Evolutionary conservation across 2,113 vertebrate species (phyloP).

Genomic region (Rutilus rutilus): DNA sequence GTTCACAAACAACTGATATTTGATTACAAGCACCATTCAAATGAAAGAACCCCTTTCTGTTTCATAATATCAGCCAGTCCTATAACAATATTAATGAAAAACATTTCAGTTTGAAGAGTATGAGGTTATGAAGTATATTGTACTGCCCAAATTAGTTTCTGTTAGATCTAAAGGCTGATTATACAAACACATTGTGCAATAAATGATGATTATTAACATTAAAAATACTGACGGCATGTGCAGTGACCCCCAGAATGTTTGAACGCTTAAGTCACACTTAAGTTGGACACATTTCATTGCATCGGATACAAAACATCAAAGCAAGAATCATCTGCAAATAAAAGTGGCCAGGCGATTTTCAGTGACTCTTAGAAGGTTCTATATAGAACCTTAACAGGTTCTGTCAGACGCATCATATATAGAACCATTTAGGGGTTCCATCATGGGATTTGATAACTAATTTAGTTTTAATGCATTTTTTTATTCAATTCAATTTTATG

Average conservation of each 20-base stretch:
- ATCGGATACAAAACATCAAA: background rate
- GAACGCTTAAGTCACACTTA: slow-evolving; percentile 21
- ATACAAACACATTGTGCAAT: slow-evolving; percentile 29
- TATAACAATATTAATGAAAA: background rate
- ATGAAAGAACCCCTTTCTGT: background rate
- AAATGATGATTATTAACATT: slow-evolving; percentile 29
- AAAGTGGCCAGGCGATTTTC: background rate
- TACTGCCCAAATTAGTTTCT: slow-evolving; percentile 2
- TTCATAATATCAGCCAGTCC: background rate
- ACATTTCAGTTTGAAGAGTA: background rate
- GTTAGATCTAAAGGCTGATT: slow-evolving; percentile 1
- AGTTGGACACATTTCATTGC: background rate
- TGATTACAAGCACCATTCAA: background rate
- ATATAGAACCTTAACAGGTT: too few relatives aligned
- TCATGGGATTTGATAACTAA: too few relatives aligned
- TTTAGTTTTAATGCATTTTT: too few relatives aligned
- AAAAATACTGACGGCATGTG: slow-evolving; percentile 11
- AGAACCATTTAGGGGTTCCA: too few relatives aligned
- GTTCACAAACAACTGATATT: background rate
- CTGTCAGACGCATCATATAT: too few relatives aligned
- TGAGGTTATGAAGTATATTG: slow-evolving; percentile 16
- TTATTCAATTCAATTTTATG: too few relatives aligned
- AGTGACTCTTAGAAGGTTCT: too few relatives aligned
- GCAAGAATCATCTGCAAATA: background rate
- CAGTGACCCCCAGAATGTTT: background rate